Percentiles rank a stretch among this genome's conserved stretches.
Evolutionary conservation across 2,888 invertebrate genomes (phyloP).

Genomic region (Hydrotaea diabolus): DNA sequence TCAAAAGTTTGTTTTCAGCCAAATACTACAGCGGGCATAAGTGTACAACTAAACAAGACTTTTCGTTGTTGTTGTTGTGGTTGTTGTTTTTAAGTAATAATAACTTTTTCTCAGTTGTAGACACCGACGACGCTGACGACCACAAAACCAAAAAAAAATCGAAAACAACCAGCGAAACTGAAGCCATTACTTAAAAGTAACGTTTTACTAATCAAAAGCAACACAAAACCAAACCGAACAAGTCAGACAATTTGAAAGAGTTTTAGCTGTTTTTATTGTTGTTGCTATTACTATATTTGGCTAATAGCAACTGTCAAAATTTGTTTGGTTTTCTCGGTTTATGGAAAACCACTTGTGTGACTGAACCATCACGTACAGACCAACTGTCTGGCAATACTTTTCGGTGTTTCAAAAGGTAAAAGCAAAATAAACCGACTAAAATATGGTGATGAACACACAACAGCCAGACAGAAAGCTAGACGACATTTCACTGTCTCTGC

Average conservation of each 20-base stretch:
- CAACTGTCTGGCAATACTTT: slow-evolving; percentile 8
- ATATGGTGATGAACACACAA: no score
- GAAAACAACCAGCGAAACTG: slow-evolving; percentile 29
- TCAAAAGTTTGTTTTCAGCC: slow-evolving; percentile 61
- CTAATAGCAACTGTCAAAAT: slow-evolving; percentile 19
- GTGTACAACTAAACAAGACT: slow-evolving; percentile 16
- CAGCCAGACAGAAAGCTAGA: no score
- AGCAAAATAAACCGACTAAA: no score
- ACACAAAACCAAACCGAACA: not conserved
- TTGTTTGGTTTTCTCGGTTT: not conserved
- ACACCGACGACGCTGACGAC: not conserved
- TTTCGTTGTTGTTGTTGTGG: not conserved
- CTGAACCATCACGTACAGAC: slow-evolving; percentile 1
- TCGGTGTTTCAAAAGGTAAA: not conserved
- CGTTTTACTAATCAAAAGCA: slow-evolving; percentile 48
- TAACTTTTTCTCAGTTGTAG: slow-evolving; percentile 16
- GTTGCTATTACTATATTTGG: slow-evolving; percentile 7
- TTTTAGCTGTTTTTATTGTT: slow-evolving; percentile 1
- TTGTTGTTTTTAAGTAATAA: not conserved
- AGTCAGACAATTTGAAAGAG: no score
- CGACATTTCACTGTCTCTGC: no score
- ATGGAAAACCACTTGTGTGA: slow-evolving; percentile 31
- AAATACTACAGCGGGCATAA: not conserved
- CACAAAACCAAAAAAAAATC: slow-evolving; percentile 8
- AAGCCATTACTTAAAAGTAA: slow-evolving; percentile 55